Base-by-base conservation (phyloP, 2,888 invertebrate genomes). In the Subacronicta megacephala region DNA sequence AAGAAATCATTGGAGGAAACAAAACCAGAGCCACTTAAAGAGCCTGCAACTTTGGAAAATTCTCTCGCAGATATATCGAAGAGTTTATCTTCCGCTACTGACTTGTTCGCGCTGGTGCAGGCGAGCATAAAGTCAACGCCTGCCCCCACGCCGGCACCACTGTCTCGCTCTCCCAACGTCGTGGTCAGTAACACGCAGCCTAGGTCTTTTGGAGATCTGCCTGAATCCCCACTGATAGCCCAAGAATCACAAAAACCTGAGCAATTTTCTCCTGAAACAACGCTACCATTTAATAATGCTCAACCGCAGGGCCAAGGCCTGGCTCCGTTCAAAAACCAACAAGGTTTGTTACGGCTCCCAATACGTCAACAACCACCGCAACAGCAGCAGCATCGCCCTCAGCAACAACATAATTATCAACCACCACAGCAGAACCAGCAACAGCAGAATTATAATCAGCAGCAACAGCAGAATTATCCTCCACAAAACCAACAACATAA, bases 1-100 rank as follows among this genome's bases (percentile, higher is more conserved):
- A 92, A 86, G 77, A 93, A 94, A 66, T 91, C 94, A 12, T 72
- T 94, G 9, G 87, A 90, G 57, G 90, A 90, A 62, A 62, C 81
- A 0, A 88, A 88, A 62, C 62, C 75, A n/a, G 60, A 37, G 18
- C 15, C 29, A 31, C 7, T n/a, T 6, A 2, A 18, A 15, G 50
- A 58, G 7, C 7, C 57, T 6, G 1, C 45, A 2, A 46, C 51
- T 13, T 35, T 67, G 0, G 63, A 65, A 10, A 54, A 58, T 42
- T 68, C 55, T 20, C 54, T 44, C 13, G 64, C 68, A 4, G 80
- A 82, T 15, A 66, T 83, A 3, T 62, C 79, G 0, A 80, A 78
- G 33, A 84, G 79, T 43, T 68, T 85, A n/a, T 85, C 90, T 1
- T 87, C 93, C 0, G 93, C 93, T 0, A 80, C 89, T 0, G 88